A percentile compares a stretch with the other conserved stretches of the same genome.
These are phyloP conservation scores for Strix uralensis DNA, from an alignment of 2,113 vertebrate species.

Conservation along the genomic window DNA sequence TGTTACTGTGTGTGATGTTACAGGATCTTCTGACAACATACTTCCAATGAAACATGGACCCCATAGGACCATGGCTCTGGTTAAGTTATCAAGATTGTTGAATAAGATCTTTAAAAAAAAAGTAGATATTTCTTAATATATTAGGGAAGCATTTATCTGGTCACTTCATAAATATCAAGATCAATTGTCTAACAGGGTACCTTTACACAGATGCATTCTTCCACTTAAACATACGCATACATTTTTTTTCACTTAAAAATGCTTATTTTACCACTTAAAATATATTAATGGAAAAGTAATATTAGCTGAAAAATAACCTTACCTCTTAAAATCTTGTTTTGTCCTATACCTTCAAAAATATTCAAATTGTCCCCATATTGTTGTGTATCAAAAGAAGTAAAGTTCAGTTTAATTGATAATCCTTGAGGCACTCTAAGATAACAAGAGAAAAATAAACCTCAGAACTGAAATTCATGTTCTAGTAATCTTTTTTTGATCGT, in stretches of 20 bases:
- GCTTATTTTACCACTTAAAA: not conserved
- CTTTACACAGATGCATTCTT: not conserved
- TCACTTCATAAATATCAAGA: not conserved
- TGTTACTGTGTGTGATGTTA: not conserved
- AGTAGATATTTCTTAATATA: not conserved
- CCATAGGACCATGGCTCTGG: not conserved
- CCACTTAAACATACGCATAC: rapidly evolving
- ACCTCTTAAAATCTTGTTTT: slow-evolving; percentile 77
- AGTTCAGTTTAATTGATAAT: slow-evolving; percentile 72
- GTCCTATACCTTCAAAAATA: slow-evolving; percentile 79
- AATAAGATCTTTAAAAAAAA: not conserved
- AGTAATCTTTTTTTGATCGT: not conserved
- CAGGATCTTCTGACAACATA: not conserved
- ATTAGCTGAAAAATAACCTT: slow-evolving; percentile 30
- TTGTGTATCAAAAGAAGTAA: slow-evolving; percentile 67
- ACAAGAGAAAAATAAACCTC: slow-evolving; percentile 3
- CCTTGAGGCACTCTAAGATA: slow-evolving; percentile 68
- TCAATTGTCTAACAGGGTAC: not conserved
- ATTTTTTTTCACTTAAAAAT: not conserved
- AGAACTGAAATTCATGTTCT: not conserved
- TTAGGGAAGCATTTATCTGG: not conserved
- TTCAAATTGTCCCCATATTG: slow-evolving; percentile 45
- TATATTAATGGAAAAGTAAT: not conserved
- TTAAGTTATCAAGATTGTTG: not conserved
- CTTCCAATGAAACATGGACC: not conserved